These are phyloP conservation scores for Nipponacmea schrenckii DNA, from an alignment of 2,888 invertebrate genomes.

Conservation along the genomic window DNA sequence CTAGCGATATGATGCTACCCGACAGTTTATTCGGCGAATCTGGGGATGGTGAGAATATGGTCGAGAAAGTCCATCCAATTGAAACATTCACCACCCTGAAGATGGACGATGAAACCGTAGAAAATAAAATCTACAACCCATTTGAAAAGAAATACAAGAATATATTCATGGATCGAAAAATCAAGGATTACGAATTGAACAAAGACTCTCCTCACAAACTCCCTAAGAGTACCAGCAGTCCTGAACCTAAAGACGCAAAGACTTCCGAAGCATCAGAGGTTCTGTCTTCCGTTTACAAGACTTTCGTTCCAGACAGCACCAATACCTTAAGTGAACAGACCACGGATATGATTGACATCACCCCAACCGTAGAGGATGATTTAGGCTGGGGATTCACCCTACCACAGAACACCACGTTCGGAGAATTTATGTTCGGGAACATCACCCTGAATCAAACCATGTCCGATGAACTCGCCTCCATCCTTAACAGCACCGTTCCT, in stretches of 20 bases:
- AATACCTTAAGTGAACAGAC: not conserved
- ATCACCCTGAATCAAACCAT: not conserved
- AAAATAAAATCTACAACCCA: not conserved
- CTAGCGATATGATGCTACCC: not conserved
- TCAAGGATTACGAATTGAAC: not conserved
- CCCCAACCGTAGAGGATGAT: not conserved
- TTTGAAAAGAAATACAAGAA: not conserved
- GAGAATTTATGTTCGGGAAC: not conserved
- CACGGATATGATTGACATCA: not conserved
- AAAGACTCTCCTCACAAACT: not conserved
- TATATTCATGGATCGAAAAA: not conserved
- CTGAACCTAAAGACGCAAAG: not conserved
- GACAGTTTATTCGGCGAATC: not conserved
- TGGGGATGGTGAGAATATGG: not conserved
- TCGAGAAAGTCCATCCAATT: not conserved
- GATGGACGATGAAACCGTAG: not conserved
- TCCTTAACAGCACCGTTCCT: not conserved
- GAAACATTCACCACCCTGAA: not conserved
- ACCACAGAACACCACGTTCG: not conserved
- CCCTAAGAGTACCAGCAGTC: not conserved
- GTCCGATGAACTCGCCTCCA: not conserved
- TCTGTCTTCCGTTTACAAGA: not conserved
- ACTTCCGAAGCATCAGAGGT: not conserved
- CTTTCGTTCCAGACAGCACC: not conserved
- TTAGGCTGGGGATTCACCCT: not conserved